phyloP scores from a whole-genome alignment of 2,113 vertebrate genomes.

The Ceyx cyanopectus region DNA sequence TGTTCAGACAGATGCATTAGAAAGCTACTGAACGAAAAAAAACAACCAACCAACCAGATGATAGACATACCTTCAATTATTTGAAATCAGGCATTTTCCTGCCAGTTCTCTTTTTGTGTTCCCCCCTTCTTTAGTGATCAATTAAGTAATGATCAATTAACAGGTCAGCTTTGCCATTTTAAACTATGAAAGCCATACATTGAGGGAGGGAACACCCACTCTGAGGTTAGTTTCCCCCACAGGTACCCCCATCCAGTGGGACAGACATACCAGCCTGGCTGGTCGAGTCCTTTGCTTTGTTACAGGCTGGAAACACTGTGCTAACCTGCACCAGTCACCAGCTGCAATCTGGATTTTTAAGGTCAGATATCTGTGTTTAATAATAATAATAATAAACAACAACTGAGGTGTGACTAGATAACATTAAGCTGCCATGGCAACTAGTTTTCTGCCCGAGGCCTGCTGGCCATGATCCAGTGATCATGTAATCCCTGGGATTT shows the following conservation, averaged over 20 bases:
- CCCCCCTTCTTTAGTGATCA: not conserved
- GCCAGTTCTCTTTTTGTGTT: not conserved
- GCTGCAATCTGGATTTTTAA: not conserved
- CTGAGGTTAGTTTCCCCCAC: not conserved
- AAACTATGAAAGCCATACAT: not conserved
- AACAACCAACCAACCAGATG: not conserved
- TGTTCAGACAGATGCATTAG: not conserved
- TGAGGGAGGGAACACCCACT: not conserved
- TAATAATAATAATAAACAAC: not conserved
- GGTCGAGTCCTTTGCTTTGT: not conserved
- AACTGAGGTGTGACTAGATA: constrained; percentile 69
- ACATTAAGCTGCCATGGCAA: constrained; percentile 42
- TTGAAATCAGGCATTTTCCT: not conserved
- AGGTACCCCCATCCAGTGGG: not conserved
- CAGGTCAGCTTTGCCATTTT: not conserved
- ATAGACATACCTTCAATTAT: not conserved
- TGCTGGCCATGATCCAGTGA: constrained; percentile 60
- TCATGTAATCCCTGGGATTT: constrained; percentile 77
- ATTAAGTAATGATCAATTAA: not conserved
- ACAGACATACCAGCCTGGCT: fast-evolving
- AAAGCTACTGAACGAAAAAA: not conserved
- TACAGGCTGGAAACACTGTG: not conserved
- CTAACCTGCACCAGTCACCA: not conserved
- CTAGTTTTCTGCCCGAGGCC: constrained; percentile 75
- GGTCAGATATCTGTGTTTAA: not conserved